Conservation (phyloP, 2,888 invertebrate species). For the Agrochola circellaris region DNA sequence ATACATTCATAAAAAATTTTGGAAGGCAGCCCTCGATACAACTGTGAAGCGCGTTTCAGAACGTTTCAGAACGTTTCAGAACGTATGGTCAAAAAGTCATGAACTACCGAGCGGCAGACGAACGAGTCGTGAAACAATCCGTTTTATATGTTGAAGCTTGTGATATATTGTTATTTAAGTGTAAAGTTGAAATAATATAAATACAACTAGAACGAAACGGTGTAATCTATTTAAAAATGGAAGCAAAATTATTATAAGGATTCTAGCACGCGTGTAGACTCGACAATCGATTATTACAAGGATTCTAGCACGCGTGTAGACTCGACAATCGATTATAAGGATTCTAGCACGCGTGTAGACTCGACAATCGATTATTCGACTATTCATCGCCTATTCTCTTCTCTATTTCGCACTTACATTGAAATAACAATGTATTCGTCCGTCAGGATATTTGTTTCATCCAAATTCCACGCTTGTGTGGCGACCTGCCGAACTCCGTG, state of each 20-base stretch:
- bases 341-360: constrained; percentile 86
- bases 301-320: constrained; percentile 86
- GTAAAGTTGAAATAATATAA: constrained; percentile 88
- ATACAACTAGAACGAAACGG: constrained; percentile 84
- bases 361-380: constrained; percentile 66
- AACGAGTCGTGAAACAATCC: constrained; percentile 68
- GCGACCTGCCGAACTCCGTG: constrained; percentile 60
- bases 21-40: constrained; percentile 81
- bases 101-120: constrained; percentile 65
- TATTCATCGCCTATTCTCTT: constrained; percentile 70
- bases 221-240: constrained; percentile 83
- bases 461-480: constrained; percentile 86
- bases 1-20: constrained; percentile 88
- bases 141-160: constrained; percentile 90
- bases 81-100: constrained; percentile 86
- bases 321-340: constrained; percentile 77
- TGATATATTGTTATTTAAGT: constrained; percentile 91
- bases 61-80: constrained; percentile 68
- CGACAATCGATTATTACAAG: constrained; percentile 73
- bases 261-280: constrained; percentile 86
- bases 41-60: constrained; percentile 70
- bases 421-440: constrained; percentile 89
- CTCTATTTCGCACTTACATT: constrained; percentile 85
- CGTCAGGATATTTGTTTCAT: constrained; percentile 84
- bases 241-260: constrained; percentile 80